Evolutionary conservation across 2,888 invertebrate genomes (phyloP), one percentile per base, ranked within the genome.

Genomic region (Nomada hirtipes): DNA sequence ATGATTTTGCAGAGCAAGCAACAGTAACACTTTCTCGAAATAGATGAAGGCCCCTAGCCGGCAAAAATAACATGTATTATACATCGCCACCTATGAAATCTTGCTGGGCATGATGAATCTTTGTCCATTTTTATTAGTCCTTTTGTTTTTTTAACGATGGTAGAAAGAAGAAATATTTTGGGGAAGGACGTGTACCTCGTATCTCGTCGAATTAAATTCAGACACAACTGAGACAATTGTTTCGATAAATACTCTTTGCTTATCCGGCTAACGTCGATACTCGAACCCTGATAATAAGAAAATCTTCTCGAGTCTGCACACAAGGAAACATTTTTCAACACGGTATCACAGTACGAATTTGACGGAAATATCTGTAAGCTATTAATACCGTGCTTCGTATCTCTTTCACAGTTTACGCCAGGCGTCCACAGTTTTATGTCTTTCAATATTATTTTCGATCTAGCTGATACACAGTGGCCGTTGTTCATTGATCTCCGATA

Each of bases 1-100:
- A 90, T 91, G 88, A 87, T 85, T 86, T 88, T 89, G 86, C 85
- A 89, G 88, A 84, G 88, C 85, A 87, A 88, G 85, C 87, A 72
- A 80, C 72, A 82, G 87, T 84, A 86, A 86, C 73, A 36, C 36
- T 85, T 77, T 90, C 92, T 90, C 87, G 86, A 93, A 93, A 93
- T 93, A 93, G 93, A 92, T 80, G 92, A 93, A 93, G 93, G 93
- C 89, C 89, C 90, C 87, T 89, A 87, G 91, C 91, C 89, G 90
- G 89, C 91, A 91, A 92, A 93, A 93, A 93, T 93, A 93, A 90
- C 92, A 83, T 82, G 76, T 4, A 36, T 36, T 36, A 20, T 67
- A 88, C 84, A 81, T 83, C 76, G 76, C 70, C 65, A 47, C 64
- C 76, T 73, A 57, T 71, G 65, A 75, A 68, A 64, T 65, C 68